Base-by-base conservation (phyloP, 2,113 vertebrate genomes). In the Microtus richardsoni region DNA sequence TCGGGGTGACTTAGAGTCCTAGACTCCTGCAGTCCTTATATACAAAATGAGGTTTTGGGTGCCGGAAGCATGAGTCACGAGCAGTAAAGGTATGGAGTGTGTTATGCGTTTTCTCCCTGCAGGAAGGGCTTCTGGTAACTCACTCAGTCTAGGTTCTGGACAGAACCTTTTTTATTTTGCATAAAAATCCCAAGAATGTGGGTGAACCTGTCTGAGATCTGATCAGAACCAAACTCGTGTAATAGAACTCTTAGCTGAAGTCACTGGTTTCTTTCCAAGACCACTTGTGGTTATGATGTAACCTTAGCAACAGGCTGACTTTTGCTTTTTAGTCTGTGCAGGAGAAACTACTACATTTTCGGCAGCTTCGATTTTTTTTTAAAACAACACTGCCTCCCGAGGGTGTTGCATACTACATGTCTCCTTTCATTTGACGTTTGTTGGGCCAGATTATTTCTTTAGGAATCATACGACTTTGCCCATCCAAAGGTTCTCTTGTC, bases 51-150 rank as follows among this genome's bases (percentile, higher is more conserved):
- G 97, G 98, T 92, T 97, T 97, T 19, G 39, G 96, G 89, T 90
- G 47, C 80, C 39, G 14, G 10, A 84, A 70, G 93, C 33, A 4
- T 98, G 98, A 98, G 97, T 98, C 97, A 98, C 97, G 96, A 88
- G 90, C 97, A 97, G 98, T 97, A 97, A 98, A 98, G 98, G 97
- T 93, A 95, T 98, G 98, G 98, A 98, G 97, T 98, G 97, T 98
- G 98, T 92, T 89, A 84, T 7, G 39, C 52, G 78, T 88, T 96
- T 92, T 95, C 94, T 94, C 80, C 75, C 79, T 94, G 91, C 92
- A 87, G 92, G 89, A 71, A 80, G 83, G 86, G 94, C 89, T 97
- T 98, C 95, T 97, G 93, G 88, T 97, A 97, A 96, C 96, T 97
- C 96, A 11, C 97, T 97, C 98, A 97, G 98, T 93, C 78, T 78